These are phyloP conservation scores for Heterotilapia buettikoferi DNA, from an alignment of 2,113 vertebrate species.

Conservation along the genomic window DNA sequence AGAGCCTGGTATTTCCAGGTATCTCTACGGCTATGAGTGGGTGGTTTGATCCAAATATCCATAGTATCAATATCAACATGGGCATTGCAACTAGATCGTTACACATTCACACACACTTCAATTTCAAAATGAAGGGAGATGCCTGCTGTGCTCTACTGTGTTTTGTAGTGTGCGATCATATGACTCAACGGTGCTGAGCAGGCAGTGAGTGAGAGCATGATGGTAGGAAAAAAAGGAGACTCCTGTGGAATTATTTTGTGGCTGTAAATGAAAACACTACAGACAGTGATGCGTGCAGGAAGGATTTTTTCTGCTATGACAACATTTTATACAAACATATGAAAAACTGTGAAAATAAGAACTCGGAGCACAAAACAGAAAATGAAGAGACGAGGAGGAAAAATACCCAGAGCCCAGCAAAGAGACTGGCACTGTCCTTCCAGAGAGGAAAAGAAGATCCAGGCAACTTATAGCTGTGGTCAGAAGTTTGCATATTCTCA, in stretches of 20 bases:
- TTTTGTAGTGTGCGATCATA: background rate
- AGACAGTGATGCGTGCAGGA: background rate
- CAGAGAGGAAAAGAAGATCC: background rate
- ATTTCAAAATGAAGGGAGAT: background rate
- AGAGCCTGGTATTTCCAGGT: background rate
- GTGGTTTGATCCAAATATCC: background rate
- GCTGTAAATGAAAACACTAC: background rate
- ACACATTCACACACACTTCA: background rate
- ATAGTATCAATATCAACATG: background rate
- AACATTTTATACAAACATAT: background rate
- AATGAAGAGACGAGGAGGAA: background rate
- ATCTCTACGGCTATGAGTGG: background rate
- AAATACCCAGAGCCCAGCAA: background rate
- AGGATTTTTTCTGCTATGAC: background rate
- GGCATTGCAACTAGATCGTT: fast-evolving
- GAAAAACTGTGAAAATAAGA: background rate
- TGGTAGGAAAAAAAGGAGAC: background rate
- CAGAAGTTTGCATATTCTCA: background rate
- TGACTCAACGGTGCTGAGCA: background rate
- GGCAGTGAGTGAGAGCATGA: background rate
- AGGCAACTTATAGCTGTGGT: background rate
- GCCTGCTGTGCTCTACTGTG: background rate
- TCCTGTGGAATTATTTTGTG: background rate
- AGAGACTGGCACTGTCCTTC: background rate
- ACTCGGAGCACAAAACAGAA: background rate